Evolutionary conservation across 2,888 invertebrate genomes (phyloP).

Genomic region (Amblyjoppa fuscipennis): DNA sequence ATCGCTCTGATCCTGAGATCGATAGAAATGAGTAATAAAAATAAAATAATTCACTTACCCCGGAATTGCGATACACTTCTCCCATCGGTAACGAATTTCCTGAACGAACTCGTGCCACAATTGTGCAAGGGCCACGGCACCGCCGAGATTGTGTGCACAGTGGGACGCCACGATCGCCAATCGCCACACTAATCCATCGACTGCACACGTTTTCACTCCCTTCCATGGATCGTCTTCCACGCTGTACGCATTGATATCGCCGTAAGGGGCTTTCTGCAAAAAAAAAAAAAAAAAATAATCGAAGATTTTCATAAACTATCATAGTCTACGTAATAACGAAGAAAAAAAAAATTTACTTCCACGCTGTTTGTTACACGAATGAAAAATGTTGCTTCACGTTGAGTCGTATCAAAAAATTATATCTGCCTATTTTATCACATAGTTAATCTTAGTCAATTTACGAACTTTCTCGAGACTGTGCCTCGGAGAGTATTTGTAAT

Average conservation of each 20-base stretch:
- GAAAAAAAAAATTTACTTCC: background rate
- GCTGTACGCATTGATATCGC: conserved; percentile 75
- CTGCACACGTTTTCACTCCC: conserved; percentile 91
- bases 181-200: conserved; percentile 93
- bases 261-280: conserved; percentile 82
- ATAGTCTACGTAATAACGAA: background rate
- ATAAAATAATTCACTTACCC: conserved; percentile 89
- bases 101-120: conserved; percentile 97
- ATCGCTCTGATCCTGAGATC: conserved; percentile 25
- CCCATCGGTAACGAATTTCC: conserved; percentile 96
- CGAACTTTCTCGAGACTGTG: no score
- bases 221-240: conserved; percentile 81
- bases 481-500: background rate
- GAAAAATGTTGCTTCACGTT: background rate
- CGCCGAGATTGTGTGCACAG: conserved; percentile 91
- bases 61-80: conserved; percentile 91
- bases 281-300: background rate
- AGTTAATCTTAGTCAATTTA: no score
- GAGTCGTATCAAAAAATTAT: no score
- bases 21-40: conserved; percentile 66
- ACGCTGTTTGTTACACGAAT: background rate
- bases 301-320: background rate
- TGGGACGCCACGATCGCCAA: conserved; percentile 92
- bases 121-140: conserved; percentile 92
- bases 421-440: no score